A percentile compares a stretch with the other conserved stretches of the same genome.
These are phyloP conservation scores for Drosophila mimetica DNA, from an alignment of 2,888 invertebrate genomes.

Conservation along the genomic window DNA sequence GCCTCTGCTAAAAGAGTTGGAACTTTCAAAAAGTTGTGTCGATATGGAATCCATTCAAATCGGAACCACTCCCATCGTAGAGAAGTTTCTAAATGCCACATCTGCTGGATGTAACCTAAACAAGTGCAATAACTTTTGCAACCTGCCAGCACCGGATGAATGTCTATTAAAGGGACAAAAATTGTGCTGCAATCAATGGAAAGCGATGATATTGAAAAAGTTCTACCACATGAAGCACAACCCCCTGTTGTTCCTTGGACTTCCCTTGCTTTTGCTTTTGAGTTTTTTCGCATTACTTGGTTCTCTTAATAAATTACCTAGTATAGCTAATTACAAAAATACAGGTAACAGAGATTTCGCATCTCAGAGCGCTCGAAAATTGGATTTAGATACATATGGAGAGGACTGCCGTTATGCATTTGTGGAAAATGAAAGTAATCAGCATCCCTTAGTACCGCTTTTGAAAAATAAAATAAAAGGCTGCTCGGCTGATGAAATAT, in stretches of 20 bases:
- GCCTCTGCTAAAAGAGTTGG: background rate
- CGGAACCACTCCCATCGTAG: background rate
- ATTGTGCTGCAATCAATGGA: background rate
- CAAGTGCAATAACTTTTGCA: background rate
- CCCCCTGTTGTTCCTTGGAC: background rate
- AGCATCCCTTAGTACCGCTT: background rate
- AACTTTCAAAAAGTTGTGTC: background rate
- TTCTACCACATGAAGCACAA: background rate
- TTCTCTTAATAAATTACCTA: background rate
- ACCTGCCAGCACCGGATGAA: background rate
- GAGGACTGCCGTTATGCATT: background rate
- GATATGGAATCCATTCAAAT: background rate
- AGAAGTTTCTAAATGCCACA: background rate
- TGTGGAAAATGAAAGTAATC: background rate
- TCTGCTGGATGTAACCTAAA: background rate
- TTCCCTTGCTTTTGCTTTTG: background rate
- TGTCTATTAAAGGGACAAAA: background rate
- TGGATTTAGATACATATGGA: slow-evolving; percentile 1
- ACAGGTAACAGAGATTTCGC: background rate
- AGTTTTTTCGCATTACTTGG: background rate
- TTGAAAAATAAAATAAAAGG: background rate
- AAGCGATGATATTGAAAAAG: background rate
- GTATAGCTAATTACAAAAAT: background rate
- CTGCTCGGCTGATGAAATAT: background rate
- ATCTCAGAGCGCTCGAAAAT: background rate